These are phyloP conservation scores for Rhegmatorhina hoffmannsi DNA, from an alignment of 2,113 vertebrate genomes.

Conservation along the genomic window DNA sequence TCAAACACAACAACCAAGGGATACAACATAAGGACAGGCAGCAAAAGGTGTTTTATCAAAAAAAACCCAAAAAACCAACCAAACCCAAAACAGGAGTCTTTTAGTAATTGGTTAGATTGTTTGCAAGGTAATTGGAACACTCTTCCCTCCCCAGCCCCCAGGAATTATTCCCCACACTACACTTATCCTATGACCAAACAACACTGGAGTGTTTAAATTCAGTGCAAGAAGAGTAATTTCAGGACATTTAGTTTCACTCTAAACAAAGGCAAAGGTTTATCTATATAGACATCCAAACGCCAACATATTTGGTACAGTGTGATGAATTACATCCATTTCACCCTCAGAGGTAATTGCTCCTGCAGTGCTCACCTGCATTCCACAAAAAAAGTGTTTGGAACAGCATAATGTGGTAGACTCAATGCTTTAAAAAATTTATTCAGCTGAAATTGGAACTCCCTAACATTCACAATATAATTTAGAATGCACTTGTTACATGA, in stretches of 20 bases:
- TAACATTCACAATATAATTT: conserved; percentile 79
- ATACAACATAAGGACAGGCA: conserved; percentile 69
- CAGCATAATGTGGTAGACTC: conserved; percentile 60
- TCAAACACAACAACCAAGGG: conserved; percentile 67
- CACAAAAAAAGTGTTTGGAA: conserved; percentile 53
- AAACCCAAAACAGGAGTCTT: neutral
- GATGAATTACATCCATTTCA: conserved; percentile 59
- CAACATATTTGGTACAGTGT: conserved; percentile 68
- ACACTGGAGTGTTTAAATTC: conserved; percentile 74
- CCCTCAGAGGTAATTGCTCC: conserved; percentile 52
- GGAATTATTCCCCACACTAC: neutral
- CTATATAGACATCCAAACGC: conserved; percentile 50
- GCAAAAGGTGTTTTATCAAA: conserved; percentile 52
- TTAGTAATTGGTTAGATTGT: conserved; percentile 38
- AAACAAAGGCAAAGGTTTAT: conserved; percentile 60
- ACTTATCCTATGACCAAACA: conserved; percentile 41
- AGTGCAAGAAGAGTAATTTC: conserved; percentile 74
- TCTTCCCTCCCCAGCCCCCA: neutral
- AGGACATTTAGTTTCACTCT: conserved; percentile 65
- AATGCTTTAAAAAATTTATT: conserved; percentile 71
- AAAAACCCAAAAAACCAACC: neutral
- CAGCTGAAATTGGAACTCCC: conserved; percentile 72
- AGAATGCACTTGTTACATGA: conserved; percentile 75
- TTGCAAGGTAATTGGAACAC: conserved; percentile 36
- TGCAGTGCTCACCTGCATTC: conserved; percentile 70